Evolutionary conservation across 1,140 invertebrate genomes (phyloP), one percentile per base, ranked within the genome.

Genomic region (Batillaria attramentaria): DNA sequence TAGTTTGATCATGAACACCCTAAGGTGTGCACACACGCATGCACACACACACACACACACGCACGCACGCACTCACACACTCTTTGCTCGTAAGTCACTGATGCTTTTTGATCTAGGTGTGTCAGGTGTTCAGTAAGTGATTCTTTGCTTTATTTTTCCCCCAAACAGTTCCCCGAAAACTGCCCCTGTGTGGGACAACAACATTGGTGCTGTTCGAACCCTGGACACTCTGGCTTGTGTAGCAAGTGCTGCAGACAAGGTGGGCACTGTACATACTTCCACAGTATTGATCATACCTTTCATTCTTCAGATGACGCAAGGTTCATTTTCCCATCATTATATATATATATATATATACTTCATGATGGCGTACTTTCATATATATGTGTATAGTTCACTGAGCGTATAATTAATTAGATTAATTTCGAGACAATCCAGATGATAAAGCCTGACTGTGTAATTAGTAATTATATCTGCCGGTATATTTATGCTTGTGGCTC

Each of bases 171-270:
- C 68, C n/a, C 68, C 68, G 20, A 70, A 70, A 28, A 31, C 28
- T 16, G 24, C 41, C 3, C 39, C 68, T 3, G 68, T 70, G 20
- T 75, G 73, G 70, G 62, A 70, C 39, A 62, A 50, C 28, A 37
- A 20, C 31, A 39, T 42, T 39, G 28, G 65, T 57, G 33, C 57
- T n/a, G 41, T 54, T 33, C 65, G 81, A 41, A 80, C 83, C 24
- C 54, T 82, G 41, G 83, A 84, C 43, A 82, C 81, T 0, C 60
- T 84, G 37, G 79, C 81, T 16, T 81, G 81, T 79, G 79, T 84
- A 1, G 81, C 81, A 3, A 41, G 39, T 13, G n/a, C 50, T 2
- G 57, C 35, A 4, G 54, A 60, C 35, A 75, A 75, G 68, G 68
- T 70, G 50, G 24, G 68, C n/a, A n/a, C n/a, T n/a, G n/a, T n/a